Base-by-base conservation (phyloP, 1,140 invertebrate genomes). In the Marisa cornuarietis region DNA sequence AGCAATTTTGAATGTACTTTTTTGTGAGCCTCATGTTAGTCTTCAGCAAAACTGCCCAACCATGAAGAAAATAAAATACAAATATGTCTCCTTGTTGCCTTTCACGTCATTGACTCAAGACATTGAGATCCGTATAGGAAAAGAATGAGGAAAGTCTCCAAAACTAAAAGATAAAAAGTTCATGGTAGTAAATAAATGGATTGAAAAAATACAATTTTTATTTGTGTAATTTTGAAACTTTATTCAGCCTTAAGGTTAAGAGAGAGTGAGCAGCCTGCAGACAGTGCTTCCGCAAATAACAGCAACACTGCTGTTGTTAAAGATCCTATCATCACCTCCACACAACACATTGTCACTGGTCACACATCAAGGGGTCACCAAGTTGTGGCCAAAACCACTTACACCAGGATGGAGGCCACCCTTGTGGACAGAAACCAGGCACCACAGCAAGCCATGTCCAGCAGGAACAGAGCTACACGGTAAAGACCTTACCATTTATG, bases 401-500 rank as follows among this genome's bases (percentile, higher is more conserved):
- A 80, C 75, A 82, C 81, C 18, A 69, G 81, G 0, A 26, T 82
- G 71, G 81, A 82, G 42, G 81, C 81, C 65, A 80, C 79, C 24
- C 61, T 80, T 22, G 31, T 24, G 1, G 80, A 81, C 51, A 20
- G 65, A 31, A 68, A 31, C 65, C 65, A 77, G 13, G n/a, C 63
- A 13, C 66, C 76, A 5, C 76, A 77, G 76, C 76, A 10, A 16
- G 54, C 76, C 11, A 22, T 20, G 4, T 69, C 76, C 5, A 22
- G 42, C 51, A 22, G 76, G 24, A 51, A 52, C 49, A 68, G 63
- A 54, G 51, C 76, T 16, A 14, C 63, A 16, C 66, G 76, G 76
- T 77, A 26, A 20, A 49, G 9, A 20, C 69, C 20, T 71, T 13
- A 16, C 14, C 2, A 31, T 49, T 49, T 42, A 71, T 14, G 54